Conservation (phyloP, 2,888 invertebrate species). For the Spatulosminthurus flaviceps region DNA sequence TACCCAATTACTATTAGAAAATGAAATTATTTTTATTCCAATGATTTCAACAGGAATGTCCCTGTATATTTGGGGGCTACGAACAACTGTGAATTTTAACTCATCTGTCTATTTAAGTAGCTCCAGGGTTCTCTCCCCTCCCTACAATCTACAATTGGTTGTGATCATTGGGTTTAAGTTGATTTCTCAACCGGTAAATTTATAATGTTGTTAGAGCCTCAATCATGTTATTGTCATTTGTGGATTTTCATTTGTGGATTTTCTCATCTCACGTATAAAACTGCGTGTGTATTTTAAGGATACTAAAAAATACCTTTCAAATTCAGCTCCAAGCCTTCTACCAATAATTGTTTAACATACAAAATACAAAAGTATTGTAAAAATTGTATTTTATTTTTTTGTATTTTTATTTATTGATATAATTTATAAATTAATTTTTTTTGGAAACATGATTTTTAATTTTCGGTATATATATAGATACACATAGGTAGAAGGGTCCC, state of each 20-base stretch:
- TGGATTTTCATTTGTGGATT: no score
- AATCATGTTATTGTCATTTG: no score
- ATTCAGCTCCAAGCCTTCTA: no score
- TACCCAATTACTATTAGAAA: neutral
- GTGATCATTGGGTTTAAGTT: neutral
- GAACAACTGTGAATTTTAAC: neutral
- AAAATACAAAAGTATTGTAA: neutral
- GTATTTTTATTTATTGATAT: neutral
- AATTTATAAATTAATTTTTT: no score
- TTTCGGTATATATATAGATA: no score
- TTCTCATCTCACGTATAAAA: no score
- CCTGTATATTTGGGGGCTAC: neutral
- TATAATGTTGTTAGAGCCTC: no score
- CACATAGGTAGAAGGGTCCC: no score
- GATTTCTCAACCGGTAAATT: neutral
- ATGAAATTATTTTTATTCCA: neutral
- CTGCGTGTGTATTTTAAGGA: no score
- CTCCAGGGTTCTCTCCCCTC: neutral
- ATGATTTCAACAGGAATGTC: neutral
- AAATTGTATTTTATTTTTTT: conserved; percentile 4
- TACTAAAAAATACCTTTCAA: no score
- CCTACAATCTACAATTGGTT: neutral
- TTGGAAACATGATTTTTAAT: no score
- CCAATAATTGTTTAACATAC: no score
- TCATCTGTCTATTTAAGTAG: neutral